Conservation (phyloP, 2,113 vertebrate species). For the Phainopepla nitens region DNA sequence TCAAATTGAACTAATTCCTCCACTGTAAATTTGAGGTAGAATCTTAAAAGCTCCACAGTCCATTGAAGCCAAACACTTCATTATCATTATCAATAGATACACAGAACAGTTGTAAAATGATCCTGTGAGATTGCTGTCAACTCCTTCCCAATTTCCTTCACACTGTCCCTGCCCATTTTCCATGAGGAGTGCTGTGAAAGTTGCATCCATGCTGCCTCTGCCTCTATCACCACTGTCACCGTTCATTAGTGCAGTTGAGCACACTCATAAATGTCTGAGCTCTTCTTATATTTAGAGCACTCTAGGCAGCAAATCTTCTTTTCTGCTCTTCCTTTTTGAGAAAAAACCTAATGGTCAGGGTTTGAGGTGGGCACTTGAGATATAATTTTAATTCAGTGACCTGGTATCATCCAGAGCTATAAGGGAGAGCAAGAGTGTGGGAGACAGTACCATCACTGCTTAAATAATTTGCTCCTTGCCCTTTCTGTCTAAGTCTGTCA, state of each 20-base stretch:
- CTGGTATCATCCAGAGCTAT: background rate
- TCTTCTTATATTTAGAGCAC: constrained; percentile 4
- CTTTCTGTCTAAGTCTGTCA: constrained; percentile 53
- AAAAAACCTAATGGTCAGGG: background rate
- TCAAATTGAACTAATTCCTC: background rate
- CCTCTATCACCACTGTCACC: background rate
- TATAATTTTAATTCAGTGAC: background rate
- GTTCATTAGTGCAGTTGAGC: constrained; percentile 12
- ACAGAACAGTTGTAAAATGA: background rate
- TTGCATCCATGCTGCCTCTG: background rate
- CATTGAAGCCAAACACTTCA: background rate
- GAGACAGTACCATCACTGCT: background rate
- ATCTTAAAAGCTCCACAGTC: background rate
- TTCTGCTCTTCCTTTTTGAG: background rate
- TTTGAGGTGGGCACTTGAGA: background rate
- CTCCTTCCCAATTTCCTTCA: background rate
- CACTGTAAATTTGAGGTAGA: background rate
- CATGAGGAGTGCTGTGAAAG: background rate
- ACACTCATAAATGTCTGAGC: background rate
- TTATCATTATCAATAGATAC: background rate
- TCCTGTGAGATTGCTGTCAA: background rate
- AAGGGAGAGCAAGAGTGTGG: background rate
- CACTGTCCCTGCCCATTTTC: background rate
- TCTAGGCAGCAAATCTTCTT: background rate
- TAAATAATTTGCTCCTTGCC: constrained; percentile 26